Conservation (phyloP, 1,140 invertebrate species). For the Drosophila saltans region DNA sequence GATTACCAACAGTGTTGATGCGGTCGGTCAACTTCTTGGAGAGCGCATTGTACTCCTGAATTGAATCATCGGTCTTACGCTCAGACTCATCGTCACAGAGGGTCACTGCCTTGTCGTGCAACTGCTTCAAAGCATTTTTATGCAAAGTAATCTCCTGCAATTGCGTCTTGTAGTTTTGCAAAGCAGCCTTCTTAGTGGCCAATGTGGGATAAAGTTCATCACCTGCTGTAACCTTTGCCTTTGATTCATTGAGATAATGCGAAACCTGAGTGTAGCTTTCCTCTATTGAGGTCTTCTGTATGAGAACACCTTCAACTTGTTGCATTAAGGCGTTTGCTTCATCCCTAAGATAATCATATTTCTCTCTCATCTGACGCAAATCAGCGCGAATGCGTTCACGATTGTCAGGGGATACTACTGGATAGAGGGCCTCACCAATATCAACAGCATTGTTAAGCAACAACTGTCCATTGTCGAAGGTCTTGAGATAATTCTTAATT, state of each 20-base stretch:
- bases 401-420: slow-evolving; percentile 93
- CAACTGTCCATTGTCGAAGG: slow-evolving; percentile 90
- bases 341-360: slow-evolving; percentile 93
- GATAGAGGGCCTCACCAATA: slow-evolving; percentile 93
- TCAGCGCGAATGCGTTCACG: slow-evolving; percentile 93
- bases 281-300: slow-evolving; percentile 95
- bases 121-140: slow-evolving; percentile 89
- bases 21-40: slow-evolving; percentile 87
- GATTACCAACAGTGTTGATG: slow-evolving; percentile 87
- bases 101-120: slow-evolving; percentile 89
- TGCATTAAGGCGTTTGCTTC: slow-evolving; percentile 93
- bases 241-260: slow-evolving; percentile 91
- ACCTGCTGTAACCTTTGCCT: slow-evolving; percentile 87
- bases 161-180: slow-evolving; percentile 90
- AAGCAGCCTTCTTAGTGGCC: slow-evolving; percentile 92
- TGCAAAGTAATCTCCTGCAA: slow-evolving; percentile 93
- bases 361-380: slow-evolving; percentile 90
- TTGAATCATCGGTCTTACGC: slow-evolving; percentile 87
- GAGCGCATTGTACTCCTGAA: slow-evolving; percentile 88
- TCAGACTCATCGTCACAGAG: slow-evolving; percentile 90
- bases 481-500: slow-evolving; percentile 86
- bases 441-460: slow-evolving; percentile 92
- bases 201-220: slow-evolving; percentile 89
- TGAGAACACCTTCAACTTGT: slow-evolving; percentile 92
- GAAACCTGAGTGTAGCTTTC: slow-evolving; percentile 93